Conservation (phyloP, 1,140 invertebrate genomes). For the Rhopalosiphum maidis region DNA sequence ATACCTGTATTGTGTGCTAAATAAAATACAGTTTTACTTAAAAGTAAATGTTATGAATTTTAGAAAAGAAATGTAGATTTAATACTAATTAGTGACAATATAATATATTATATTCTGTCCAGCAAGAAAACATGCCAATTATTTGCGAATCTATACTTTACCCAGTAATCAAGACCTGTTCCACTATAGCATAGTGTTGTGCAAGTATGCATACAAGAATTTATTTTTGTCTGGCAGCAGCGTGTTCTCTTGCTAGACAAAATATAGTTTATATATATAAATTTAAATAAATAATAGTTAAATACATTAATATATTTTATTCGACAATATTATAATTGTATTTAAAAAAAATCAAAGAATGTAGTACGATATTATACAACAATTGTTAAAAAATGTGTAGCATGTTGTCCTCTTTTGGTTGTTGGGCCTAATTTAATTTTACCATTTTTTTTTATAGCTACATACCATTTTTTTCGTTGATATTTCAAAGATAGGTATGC, state of each 20-base stretch:
- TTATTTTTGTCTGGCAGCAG: too few relatives aligned
- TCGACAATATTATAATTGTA: not conserved
- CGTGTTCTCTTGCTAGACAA: too few relatives aligned
- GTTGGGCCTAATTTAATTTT: constrained; percentile 68
- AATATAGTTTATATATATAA: too few relatives aligned
- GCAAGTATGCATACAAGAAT: too few relatives aligned
- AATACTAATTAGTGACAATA: not conserved
- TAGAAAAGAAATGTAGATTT: not conserved
- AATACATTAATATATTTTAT: not conserved
- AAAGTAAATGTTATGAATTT: not conserved
- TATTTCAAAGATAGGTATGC: constrained; percentile 69
- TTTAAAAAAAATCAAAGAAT: not conserved
- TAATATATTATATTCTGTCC: not conserved
- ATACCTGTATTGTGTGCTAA: not conserved
- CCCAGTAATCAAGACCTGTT: too few relatives aligned
- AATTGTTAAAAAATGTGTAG: constrained; percentile 69
- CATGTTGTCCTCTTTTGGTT: constrained; percentile 70
- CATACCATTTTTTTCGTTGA: constrained; percentile 70
- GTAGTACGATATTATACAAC: not conserved
- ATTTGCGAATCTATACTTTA: too few relatives aligned
- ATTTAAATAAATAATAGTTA: too few relatives aligned
- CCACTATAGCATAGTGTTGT: too few relatives aligned
- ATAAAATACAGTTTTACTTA: not conserved
- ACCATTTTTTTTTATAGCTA: constrained; percentile 72
- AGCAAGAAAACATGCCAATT: too few relatives aligned